phyloP scores from a whole-genome alignment of 2,797 vertebrate genomes.

The Catostomus latipinnis region DNA sequence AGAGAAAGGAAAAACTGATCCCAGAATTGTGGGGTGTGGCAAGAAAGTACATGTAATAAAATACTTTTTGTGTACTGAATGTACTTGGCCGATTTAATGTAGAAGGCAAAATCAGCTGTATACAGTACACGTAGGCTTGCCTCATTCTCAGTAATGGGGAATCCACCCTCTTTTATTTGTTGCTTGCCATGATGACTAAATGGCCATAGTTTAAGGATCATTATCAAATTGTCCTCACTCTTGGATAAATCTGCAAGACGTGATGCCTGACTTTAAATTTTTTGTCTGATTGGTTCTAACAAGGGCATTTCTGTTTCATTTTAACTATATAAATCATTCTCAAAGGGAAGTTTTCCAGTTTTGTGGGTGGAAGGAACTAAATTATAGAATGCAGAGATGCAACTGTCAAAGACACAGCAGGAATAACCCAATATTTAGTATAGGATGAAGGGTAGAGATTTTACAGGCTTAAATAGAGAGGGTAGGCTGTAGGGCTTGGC shows the following conservation, averaged over 20 bases:
- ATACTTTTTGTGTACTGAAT: not conserved
- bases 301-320: not conserved
- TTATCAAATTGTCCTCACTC: slow-evolving; percentile 11
- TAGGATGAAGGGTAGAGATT: not conserved
- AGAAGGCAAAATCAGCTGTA: not conserved
- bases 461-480: not conserved
- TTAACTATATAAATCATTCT: not conserved
- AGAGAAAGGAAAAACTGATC: not conserved
- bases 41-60: not conserved
- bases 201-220: not conserved
- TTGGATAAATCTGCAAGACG: slow-evolving; percentile 3
- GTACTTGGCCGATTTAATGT: slow-evolving; percentile 4
- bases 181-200: slow-evolving; percentile 5
- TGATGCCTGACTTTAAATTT: not conserved
- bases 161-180: not conserved
- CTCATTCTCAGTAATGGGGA: slow-evolving; percentile 4
- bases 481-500: too few species aligned
- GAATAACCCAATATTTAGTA: slow-evolving; percentile 7
- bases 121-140: not conserved
- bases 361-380: not conserved
- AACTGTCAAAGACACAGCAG: slow-evolving; percentile 16
- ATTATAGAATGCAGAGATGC: slow-evolving; percentile 1
- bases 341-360: not conserved
- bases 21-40: not conserved
- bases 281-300: not conserved